Evolutionary conservation across 2,113 vertebrate genomes (phyloP).

Genomic region (Actenoides hombroni): DNA sequence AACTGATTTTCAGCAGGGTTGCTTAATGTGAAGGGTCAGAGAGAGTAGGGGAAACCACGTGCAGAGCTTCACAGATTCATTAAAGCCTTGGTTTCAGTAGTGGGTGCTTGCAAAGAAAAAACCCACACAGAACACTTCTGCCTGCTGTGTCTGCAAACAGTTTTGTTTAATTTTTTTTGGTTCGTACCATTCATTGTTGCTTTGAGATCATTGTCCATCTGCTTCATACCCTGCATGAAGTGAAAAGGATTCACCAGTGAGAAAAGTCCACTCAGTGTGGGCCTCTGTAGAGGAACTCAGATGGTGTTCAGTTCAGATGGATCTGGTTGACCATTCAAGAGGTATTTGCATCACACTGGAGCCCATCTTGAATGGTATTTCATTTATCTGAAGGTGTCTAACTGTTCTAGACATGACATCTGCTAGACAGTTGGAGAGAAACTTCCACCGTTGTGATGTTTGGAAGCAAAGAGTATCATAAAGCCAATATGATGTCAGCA

Average conservation of each 20-base stretch:
- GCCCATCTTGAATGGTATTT: background rate
- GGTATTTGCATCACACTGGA: background rate
- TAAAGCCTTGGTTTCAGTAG: background rate
- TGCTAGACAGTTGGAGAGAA: background rate
- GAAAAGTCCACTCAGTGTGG: background rate
- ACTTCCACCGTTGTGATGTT: background rate
- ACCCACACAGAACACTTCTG: rapidly evolving
- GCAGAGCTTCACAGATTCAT: background rate
- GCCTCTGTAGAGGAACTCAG: background rate
- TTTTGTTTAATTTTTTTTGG: background rate
- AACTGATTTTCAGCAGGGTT: background rate
- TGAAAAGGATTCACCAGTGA: background rate
- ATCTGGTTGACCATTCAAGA: background rate
- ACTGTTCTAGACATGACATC: background rate
- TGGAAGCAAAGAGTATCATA: background rate
- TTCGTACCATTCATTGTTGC: background rate
- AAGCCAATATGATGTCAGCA: background rate
- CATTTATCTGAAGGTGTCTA: background rate
- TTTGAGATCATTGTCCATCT: background rate
- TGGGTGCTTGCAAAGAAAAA: background rate
- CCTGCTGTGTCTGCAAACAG: background rate
- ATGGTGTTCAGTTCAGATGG: background rate
- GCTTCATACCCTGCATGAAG: background rate
- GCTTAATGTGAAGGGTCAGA: background rate
- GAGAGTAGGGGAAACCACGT: background rate